These are phyloP conservation scores for Geopemphigus sp. DNA, from an alignment of 1,140 invertebrate species.

Conservation along the genomic window DNA sequence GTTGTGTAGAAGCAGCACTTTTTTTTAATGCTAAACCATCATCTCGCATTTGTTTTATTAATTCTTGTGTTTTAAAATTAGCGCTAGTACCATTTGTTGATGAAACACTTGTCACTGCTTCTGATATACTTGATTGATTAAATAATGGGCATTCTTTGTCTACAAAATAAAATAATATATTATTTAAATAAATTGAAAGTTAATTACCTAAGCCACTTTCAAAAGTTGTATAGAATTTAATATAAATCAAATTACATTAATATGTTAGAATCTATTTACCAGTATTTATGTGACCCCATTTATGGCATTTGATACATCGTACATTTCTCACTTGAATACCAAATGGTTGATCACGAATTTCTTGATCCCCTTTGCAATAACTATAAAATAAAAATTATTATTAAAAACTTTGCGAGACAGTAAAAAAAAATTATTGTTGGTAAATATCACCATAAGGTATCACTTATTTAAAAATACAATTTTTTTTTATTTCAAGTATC, in stretches of 20 bases:
- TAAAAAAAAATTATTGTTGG: too few relatives aligned
- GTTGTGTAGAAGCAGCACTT: slow-evolving; percentile 64
- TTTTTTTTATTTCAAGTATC: too few relatives aligned
- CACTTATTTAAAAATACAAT: too few relatives aligned
- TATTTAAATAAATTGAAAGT: too few relatives aligned
- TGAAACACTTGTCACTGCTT: slow-evolving; percentile 61
- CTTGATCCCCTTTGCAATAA: slow-evolving; percentile 92
- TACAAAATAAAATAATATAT: slow-evolving; percentile 55
- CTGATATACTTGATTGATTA: slow-evolving; percentile 68
- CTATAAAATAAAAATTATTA: slow-evolving; percentile 58
- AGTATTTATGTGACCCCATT: slow-evolving; percentile 99
- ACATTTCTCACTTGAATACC: slow-evolving; percentile 97
- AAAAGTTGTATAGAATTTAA: too few relatives aligned
- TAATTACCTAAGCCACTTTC: too few relatives aligned
- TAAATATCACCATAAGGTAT: too few relatives aligned
- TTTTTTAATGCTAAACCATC: slow-evolving; percentile 86
- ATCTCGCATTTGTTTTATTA: slow-evolving; percentile 88
- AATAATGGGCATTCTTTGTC: slow-evolving; percentile 93
- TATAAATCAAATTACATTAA: too few relatives aligned
- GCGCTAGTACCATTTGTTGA: slow-evolving; percentile 63
- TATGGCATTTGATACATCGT: slow-evolving; percentile 96
- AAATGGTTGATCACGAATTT: slow-evolving; percentile 97
- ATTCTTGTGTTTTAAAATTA: slow-evolving; percentile 55
- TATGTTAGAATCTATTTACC: slow-evolving; percentile 60
- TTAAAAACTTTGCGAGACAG: too few relatives aligned